Evolutionary conservation across 2,113 vertebrate species (phyloP).

Genomic region (Mellivora capensis): DNA sequence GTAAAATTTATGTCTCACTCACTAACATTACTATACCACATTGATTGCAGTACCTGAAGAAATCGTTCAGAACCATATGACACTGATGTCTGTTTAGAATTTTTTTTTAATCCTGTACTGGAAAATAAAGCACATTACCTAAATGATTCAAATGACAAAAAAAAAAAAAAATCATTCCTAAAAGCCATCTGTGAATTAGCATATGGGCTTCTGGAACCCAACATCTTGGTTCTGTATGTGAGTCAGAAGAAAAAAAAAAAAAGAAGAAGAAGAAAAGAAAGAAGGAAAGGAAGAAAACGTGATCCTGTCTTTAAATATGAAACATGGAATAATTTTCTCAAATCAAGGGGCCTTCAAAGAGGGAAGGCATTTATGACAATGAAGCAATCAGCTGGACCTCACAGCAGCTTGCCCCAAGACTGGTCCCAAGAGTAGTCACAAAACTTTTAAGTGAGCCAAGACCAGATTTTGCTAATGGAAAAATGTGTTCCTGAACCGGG

Average conservation of each 20-base stretch:
- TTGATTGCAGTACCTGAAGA: constrained; percentile 31
- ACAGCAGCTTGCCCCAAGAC: neutral
- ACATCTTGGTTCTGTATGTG: constrained; percentile 41
- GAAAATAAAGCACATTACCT: constrained; percentile 64
- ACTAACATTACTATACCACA: neutral
- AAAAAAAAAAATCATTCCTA: neutral
- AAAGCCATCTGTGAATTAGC: constrained; percentile 52
- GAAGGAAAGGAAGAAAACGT: constrained; percentile 2
- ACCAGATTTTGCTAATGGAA: neutral
- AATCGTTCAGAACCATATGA: neutral
- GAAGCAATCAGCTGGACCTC: constrained; percentile 10
- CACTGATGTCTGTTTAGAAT: neutral
- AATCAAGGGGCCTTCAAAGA: neutral
- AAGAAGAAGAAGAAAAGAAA: neutral
- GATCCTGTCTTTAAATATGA: constrained; percentile 23
- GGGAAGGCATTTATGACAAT: constrained; percentile 35
- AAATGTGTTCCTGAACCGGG: neutral
- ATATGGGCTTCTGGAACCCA: constrained; percentile 30
- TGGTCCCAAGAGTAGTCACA: constrained; percentile 13
- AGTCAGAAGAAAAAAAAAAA: constrained; percentile 15
- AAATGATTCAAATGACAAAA: constrained; percentile 24
- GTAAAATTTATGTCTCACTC: constrained; percentile 15
- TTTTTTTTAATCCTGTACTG: constrained; percentile 43
- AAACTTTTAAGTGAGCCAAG: constrained; percentile 28
- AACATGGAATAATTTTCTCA: neutral